Evolutionary conservation across 2,888 invertebrate genomes (phyloP).

Genomic region (Diabrotica balteata): DNA sequence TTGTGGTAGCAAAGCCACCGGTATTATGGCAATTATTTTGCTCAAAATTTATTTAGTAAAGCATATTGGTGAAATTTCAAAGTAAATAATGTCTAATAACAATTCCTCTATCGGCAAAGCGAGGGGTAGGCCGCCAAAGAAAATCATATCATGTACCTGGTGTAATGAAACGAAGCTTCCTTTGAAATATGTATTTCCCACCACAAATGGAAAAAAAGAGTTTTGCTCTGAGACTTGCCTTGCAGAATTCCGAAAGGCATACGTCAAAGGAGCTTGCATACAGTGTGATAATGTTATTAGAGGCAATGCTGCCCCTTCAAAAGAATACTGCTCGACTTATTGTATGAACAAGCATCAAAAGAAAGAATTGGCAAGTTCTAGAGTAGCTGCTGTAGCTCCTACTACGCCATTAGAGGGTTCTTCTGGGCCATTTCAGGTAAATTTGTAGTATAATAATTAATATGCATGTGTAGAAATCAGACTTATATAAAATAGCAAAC

Average conservation of each 20-base stretch:
- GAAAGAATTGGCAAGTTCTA: conserved; percentile 62
- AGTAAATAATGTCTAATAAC: conserved; percentile 51
- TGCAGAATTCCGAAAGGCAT: conserved; percentile 87
- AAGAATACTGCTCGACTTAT: conserved; percentile 84
- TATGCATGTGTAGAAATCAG: too few species aligned
- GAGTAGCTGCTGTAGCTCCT: conserved; percentile 59
- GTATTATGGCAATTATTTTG: conserved; percentile 23
- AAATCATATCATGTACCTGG: conserved; percentile 79
- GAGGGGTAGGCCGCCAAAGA: conserved; percentile 80
- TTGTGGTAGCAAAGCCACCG: conserved; percentile 13
- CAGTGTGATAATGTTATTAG: conserved; percentile 88
- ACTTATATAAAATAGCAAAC: too few species aligned
- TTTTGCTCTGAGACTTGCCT: conserved; percentile 92
- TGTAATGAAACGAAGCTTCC: conserved; percentile 84
- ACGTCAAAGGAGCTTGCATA: conserved; percentile 82
- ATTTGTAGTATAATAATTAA: neutral
- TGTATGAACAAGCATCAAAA: conserved; percentile 87
- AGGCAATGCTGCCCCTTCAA: conserved; percentile 74
- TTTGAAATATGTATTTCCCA: conserved; percentile 85
- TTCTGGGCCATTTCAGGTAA: conserved; percentile 67
- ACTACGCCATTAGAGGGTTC: conserved; percentile 62
- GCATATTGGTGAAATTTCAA: conserved; percentile 22
- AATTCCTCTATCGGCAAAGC: conserved; percentile 61
- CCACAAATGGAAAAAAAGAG: conserved; percentile 88
- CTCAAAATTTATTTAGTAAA: conserved; percentile 17